These are phyloP conservation scores for Cenopis cana DNA, from an alignment of 2,888 invertebrate species.

Conservation along the genomic window DNA sequence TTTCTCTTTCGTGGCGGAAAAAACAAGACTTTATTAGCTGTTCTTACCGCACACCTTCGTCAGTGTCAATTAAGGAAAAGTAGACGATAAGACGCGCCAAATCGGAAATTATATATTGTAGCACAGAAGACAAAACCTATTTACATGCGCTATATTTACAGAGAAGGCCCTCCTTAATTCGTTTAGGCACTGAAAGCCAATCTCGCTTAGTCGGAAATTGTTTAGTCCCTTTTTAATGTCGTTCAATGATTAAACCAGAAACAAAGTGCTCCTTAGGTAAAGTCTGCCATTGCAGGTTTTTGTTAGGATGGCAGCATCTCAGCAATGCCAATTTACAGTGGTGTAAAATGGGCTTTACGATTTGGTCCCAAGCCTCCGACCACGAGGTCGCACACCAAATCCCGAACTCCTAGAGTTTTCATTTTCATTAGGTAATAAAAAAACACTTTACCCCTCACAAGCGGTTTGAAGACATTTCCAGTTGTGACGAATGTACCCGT, in stretches of 20 bases:
- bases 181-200: constrained; percentile 19
- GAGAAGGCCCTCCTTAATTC: constrained; percentile 15
- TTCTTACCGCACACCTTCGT: constrained; percentile 66
- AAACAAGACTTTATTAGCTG: constrained; percentile 60
- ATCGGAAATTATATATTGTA: constrained; percentile 49
- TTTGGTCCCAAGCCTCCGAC: constrained; percentile 22
- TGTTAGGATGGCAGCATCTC: background rate
- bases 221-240: constrained; percentile 6
- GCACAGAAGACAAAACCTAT: constrained; percentile 41
- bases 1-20: constrained; percentile 51
- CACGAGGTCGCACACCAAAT: constrained; percentile 36
- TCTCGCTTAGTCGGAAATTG: background rate
- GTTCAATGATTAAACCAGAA: constrained; percentile 3
- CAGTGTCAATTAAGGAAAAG: constrained; percentile 75
- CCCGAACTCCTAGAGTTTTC: constrained; percentile 41
- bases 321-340: constrained; percentile 29
- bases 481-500: constrained; percentile 24
- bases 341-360: constrained; percentile 38
- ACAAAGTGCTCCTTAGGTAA: background rate
- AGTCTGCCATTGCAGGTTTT: background rate
- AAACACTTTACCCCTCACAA: constrained; percentile 36
- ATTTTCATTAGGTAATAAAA: constrained; percentile 44
- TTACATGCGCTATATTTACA: constrained; percentile 43
- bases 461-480: constrained; percentile 38
- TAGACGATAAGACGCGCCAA: constrained; percentile 49